Conservation (phyloP, 2,797 vertebrate genomes). For the Epinephelus malabaricus region DNA sequence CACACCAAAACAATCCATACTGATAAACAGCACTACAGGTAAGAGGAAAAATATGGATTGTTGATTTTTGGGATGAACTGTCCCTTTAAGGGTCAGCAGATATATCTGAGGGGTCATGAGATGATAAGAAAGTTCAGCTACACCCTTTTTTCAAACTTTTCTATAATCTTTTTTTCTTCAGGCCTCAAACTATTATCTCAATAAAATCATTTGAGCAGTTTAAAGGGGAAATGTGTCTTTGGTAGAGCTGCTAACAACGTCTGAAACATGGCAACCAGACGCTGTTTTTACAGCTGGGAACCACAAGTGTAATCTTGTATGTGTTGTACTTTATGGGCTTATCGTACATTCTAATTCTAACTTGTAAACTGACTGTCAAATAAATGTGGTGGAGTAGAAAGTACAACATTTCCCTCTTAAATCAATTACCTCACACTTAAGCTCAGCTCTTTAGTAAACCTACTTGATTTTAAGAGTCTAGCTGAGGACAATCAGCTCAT, state of each 20-base stretch:
- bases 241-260: not conserved
- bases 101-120: too few species aligned
- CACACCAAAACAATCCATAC: too few species aligned
- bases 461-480: constrained; percentile 16
- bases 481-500: constrained; percentile 30
- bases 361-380: not conserved
- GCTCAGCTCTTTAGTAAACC: not conserved
- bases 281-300: not conserved
- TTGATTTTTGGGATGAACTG: too few species aligned
- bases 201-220: not conserved
- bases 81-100: too few species aligned
- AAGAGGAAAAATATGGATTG: too few species aligned
- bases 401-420: not conserved
- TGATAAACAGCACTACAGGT: too few species aligned
- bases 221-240: not conserved
- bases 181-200: not conserved
- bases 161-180: not conserved
- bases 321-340: not conserved
- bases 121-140: too few species aligned
- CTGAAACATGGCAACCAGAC: not conserved
- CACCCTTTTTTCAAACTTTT: too few species aligned
- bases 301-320: not conserved
- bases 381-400: not conserved
- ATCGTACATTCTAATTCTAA: not conserved
- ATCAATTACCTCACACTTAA: not conserved